Percentiles rank a stretch among this genome's conserved stretches.
Evolutionary conservation across 2,113 vertebrate species (phyloP).

Genomic region (Dipodomys spectabilis): DNA sequence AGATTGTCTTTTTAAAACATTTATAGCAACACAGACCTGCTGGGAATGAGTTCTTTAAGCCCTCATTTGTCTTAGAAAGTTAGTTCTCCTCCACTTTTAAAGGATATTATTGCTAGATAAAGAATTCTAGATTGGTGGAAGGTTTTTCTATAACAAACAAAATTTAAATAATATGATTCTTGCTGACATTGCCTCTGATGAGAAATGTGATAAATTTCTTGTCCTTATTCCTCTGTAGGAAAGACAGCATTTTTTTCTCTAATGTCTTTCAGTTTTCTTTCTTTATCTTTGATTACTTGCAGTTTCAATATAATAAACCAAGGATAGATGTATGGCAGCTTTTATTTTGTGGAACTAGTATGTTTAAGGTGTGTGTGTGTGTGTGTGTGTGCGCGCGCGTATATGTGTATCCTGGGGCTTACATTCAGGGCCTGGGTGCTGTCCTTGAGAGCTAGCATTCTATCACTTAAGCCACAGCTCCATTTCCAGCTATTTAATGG

Average conservation of each 20-base stretch:
- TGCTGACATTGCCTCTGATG: neutral
- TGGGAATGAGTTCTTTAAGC: neutral
- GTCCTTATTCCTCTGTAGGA: neutral
- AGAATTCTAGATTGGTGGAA: neutral
- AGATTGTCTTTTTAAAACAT: conserved; percentile 10
- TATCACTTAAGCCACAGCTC: too few relatives aligned
- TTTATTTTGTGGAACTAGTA: neutral
- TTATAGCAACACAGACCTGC: neutral
- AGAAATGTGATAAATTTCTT: neutral
- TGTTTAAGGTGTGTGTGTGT: neutral
- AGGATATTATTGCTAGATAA: neutral
- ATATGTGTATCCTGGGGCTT: too few relatives aligned
- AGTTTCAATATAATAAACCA: neutral
- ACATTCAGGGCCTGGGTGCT: too few relatives aligned
- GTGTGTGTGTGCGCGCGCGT: too few relatives aligned
- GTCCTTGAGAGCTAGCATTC: too few relatives aligned
- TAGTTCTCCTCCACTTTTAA: neutral
- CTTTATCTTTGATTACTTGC: neutral
- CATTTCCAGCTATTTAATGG: too few relatives aligned
- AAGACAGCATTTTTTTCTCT: neutral
- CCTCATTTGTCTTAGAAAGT: neutral
- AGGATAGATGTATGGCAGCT: neutral
- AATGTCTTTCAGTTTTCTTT: neutral
- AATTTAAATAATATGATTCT: neutral
- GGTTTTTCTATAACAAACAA: neutral